phyloP scores from a whole-genome alignment of 2,797 vertebrate genomes.

The Eospalax fontanierii region DNA sequence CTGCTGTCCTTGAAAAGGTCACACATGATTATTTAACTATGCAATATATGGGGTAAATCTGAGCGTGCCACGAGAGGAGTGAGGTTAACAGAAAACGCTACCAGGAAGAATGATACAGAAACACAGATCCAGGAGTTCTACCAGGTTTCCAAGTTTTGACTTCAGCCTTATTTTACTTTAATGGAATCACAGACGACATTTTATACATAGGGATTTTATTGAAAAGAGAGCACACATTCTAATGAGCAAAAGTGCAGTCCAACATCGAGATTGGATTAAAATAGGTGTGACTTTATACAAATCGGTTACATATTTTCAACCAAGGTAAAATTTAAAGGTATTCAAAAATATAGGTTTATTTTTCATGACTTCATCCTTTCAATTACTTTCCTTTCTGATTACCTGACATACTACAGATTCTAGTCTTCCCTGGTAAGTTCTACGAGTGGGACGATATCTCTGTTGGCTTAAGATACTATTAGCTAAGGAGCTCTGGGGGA shows the following conservation, averaged over 20 bases:
- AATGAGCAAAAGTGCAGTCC: slow-evolving; percentile 28
- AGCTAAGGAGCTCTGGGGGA: slow-evolving; percentile 86
- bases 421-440: slow-evolving; percentile 60
- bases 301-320: slow-evolving; percentile 40
- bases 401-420: slow-evolving; percentile 62
- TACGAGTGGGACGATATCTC: slow-evolving; percentile 83
- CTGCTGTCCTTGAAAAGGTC: neutral
- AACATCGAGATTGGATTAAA: slow-evolving; percentile 51
- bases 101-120: neutral
- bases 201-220: neutral
- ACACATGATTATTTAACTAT: neutral
- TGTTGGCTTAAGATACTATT: slow-evolving; percentile 88
- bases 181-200: neutral
- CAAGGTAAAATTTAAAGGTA: slow-evolving; percentile 68
- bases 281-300: neutral
- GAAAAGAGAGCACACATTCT: neutral
- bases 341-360: neutral
- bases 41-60: neutral
- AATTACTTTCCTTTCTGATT: slow-evolving; percentile 24
- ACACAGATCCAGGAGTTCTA: neutral
- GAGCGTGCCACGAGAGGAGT: neutral
- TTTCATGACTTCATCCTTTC: slow-evolving; percentile 39
- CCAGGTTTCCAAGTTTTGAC: slow-evolving; percentile 15
- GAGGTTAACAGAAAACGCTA: slow-evolving; percentile 2
- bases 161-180: neutral